Evolutionary conservation across 2,113 vertebrate genomes (phyloP).

Genomic region (Oryzias melastigma): DNA sequence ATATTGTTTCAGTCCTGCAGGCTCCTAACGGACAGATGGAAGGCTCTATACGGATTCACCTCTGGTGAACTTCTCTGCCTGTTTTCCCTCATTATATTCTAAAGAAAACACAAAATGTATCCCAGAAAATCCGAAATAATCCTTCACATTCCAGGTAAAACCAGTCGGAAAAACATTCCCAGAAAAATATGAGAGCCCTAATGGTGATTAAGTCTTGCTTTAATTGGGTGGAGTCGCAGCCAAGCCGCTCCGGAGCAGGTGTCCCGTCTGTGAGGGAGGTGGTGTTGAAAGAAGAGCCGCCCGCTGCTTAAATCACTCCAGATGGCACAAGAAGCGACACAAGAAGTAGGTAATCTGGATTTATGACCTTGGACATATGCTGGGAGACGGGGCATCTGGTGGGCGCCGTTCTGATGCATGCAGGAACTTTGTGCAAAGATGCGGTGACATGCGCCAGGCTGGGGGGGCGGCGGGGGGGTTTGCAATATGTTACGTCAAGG

Average conservation of each 20-base stretch:
- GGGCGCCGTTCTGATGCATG: constrained; percentile 42
- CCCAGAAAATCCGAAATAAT: too few relatives aligned
- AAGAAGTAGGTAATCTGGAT: constrained; percentile 71
- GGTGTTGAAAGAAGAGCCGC: constrained; percentile 20
- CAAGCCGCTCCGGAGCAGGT: constrained; percentile 27
- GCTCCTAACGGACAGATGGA: too few relatives aligned
- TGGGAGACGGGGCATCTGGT: constrained; percentile 54
- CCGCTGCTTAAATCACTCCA: constrained; percentile 64
- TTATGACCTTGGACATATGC: constrained; percentile 62
- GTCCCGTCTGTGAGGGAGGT: constrained; percentile 29
- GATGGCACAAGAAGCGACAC: constrained; percentile 67
- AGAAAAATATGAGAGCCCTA: not conserved
- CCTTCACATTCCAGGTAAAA: too few relatives aligned
- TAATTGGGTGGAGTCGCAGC: constrained; percentile 31
- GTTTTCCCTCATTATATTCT: too few relatives aligned
- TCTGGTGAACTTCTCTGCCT: too few relatives aligned
- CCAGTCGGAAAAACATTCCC: too few relatives aligned
- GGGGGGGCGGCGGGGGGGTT: not conserved
- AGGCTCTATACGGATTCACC: too few relatives aligned
- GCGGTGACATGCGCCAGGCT: not conserved
- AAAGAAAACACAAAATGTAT: too few relatives aligned
- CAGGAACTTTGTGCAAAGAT: constrained; percentile 27
- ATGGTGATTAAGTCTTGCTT: constrained; percentile 10
- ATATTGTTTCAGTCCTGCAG: too few relatives aligned
- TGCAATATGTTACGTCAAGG: constrained; percentile 31